Percentiles rank a stretch among this genome's conserved stretches.
Conservation (phyloP, 2,888 invertebrate genomes). For the Nomada ferruginata region DNA sequence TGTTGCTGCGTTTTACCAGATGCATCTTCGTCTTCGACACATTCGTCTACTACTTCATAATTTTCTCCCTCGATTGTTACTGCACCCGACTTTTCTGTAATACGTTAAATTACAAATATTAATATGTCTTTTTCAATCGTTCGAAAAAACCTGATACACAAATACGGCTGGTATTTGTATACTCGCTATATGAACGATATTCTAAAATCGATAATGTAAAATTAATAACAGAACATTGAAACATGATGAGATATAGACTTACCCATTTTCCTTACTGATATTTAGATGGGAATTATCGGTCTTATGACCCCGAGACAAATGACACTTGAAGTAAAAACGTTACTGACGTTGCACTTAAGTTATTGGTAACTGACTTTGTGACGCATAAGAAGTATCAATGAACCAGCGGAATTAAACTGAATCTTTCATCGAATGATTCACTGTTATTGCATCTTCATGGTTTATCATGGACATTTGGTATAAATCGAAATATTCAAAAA, state of each 20-base stretch:
- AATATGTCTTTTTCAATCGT: background rate
- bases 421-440: slow-evolving; percentile 23
- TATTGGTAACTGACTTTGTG: slow-evolving; percentile 44
- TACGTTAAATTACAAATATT: background rate
- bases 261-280: slow-evolving; percentile 48
- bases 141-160: background rate
- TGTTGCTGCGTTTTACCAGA: background rate
- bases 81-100: slow-evolving; percentile 70
- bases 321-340: slow-evolving; percentile 41
- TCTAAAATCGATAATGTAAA: background rate
- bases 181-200: background rate
- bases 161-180: background rate
- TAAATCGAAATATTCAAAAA: slow-evolving; percentile 28
- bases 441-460: slow-evolving; percentile 19
- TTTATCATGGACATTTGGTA: slow-evolving; percentile 33
- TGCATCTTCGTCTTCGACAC: slow-evolving; percentile 71
- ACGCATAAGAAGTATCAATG: slow-evolving; percentile 36
- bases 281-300: slow-evolving; percentile 23
- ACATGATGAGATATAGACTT: slow-evolving; percentile 16
- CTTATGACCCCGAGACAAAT: slow-evolving; percentile 31
- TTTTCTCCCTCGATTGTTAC: slow-evolving; percentile 77
- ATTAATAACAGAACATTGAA: background rate
- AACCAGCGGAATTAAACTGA: slow-evolving; percentile 30
- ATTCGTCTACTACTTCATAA: slow-evolving; percentile 78
- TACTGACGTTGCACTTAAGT: slow-evolving; percentile 29